Evolutionary conservation across 2,113 vertebrate species (phyloP).

Genomic region (Callipepla californica): DNA sequence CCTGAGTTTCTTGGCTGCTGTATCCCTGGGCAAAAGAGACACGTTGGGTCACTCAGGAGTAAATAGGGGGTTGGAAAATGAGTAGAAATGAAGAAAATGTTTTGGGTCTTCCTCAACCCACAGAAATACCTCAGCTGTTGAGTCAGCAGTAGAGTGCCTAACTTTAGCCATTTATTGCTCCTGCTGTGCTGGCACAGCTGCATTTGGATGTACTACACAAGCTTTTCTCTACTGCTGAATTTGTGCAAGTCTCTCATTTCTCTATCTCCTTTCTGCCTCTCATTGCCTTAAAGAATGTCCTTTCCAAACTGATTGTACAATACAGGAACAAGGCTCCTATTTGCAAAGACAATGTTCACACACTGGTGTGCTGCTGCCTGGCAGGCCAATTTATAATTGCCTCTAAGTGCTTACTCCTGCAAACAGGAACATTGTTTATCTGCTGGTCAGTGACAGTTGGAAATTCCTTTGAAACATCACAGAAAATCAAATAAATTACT

Average conservation of each 20-base stretch:
- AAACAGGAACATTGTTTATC: not conserved
- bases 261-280: not conserved
- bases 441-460: not conserved
- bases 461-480: not conserved
- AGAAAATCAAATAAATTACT: slow-evolving; percentile 46
- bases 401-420: not conserved
- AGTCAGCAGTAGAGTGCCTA: slow-evolving; percentile 20
- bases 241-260: not conserved
- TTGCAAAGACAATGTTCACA: not conserved
- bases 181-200: not conserved
- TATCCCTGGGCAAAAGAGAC: slow-evolving; percentile 30
- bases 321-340: not conserved
- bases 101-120: slow-evolving; percentile 32
- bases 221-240: not conserved
- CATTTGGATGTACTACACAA: not conserved
- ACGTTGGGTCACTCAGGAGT: slow-evolving; percentile 14
- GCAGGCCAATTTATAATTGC: slow-evolving; percentile 8
- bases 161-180: not conserved
- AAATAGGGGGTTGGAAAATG: slow-evolving; percentile 39
- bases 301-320: not conserved
- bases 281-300: not conserved
- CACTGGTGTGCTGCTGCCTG: not conserved
- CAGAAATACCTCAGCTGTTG: slow-evolving; percentile 11
- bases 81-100: slow-evolving; percentile 36
- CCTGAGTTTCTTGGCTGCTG: slow-evolving; percentile 17